Percentiles rank a stretch among this genome's conserved stretches.
phyloP scores from a whole-genome alignment of 2,888 invertebrate genomes.

The Diadromus collaris region DNA sequence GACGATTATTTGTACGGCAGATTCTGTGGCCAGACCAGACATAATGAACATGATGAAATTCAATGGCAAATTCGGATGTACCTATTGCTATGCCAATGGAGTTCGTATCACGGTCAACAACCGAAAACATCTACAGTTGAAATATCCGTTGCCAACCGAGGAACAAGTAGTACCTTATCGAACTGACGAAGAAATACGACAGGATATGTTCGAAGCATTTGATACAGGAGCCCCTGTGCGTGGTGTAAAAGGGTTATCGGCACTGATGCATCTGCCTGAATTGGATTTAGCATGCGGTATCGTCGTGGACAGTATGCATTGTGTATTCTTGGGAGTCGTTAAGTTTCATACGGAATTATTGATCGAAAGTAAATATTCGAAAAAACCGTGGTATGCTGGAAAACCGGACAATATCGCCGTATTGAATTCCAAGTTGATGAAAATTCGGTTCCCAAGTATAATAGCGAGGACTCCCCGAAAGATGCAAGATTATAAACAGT shows the following conservation, averaged over 20 bases:
- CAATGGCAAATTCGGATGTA: conserved; percentile 15
- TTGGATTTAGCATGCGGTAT: conserved; percentile 23
- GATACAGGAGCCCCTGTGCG: not conserved
- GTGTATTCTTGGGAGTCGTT: not conserved
- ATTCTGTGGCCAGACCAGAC: not conserved
- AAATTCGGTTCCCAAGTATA: conserved; percentile 14
- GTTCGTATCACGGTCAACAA: not conserved
- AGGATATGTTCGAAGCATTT: conserved; percentile 15
- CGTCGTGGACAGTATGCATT: conserved; percentile 33
- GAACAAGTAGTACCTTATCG: not conserved
- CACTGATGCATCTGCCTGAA: conserved; percentile 5
- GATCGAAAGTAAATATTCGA: not conserved
- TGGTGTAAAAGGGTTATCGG: conserved; percentile 21
- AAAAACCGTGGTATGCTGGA: not conserved
- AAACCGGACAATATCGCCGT: not conserved
- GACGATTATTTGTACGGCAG: not conserved
- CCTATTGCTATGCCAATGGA: conserved; percentile 8
- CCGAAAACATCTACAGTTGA: not conserved
- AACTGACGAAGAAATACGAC: not conserved
- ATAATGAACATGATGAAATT: conserved; percentile 44
- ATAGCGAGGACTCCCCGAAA: not conserved
- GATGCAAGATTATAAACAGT: not conserved
- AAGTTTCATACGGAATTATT: conserved; percentile 17
- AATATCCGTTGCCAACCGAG: not conserved
- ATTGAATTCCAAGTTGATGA: conserved; percentile 2